phyloP scores from a whole-genome alignment of 2,797 vertebrate species.

The Sebastes cheni region DNA sequence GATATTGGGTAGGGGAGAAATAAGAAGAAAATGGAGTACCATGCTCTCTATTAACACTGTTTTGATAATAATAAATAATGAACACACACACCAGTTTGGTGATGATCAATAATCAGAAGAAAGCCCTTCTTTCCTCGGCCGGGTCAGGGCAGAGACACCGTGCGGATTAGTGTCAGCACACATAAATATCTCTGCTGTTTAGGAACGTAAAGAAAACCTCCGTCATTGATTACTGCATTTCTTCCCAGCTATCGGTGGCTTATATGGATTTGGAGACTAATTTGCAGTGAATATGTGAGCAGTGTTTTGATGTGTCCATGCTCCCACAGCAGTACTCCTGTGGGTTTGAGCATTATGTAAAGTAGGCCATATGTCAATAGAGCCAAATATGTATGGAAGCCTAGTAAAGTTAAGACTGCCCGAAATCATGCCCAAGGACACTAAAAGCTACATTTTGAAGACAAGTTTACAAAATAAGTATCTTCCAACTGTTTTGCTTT shows the following conservation, averaged over 20 bases:
- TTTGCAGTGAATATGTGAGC: conserved; percentile 61
- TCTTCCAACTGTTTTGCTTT: background rate
- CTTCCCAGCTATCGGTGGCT: conserved; percentile 51
- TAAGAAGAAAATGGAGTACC: background rate
- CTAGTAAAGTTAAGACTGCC: conserved; percentile 13
- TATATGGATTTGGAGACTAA: conserved; percentile 65
- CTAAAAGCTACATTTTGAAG: conserved; percentile 3
- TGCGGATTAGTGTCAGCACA: conserved; percentile 34
- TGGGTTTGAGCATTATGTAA: conserved; percentile 58
- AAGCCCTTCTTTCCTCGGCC: conserved; percentile 18
- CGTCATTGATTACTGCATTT: conserved; percentile 44
- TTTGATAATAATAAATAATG: conserved; percentile 29
- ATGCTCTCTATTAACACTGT: background rate
- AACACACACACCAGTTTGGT: background rate
- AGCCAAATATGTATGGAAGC: conserved; percentile 23
- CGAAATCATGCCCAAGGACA: conserved; percentile 28
- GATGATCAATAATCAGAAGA: conserved; percentile 14
- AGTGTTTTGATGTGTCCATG: conserved; percentile 41
- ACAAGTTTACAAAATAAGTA: conserved; percentile 4
- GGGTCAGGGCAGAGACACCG: conserved; percentile 16
- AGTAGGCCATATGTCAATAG: conserved; percentile 52
- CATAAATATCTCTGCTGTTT: conserved; percentile 42
- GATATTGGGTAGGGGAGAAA: background rate
- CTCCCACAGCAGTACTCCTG: conserved; percentile 33
- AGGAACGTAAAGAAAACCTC: conserved; percentile 36